These are phyloP conservation scores for Mugil cephalus DNA, from an alignment of 2,113 vertebrate genomes.

Conservation along the genomic window DNA sequence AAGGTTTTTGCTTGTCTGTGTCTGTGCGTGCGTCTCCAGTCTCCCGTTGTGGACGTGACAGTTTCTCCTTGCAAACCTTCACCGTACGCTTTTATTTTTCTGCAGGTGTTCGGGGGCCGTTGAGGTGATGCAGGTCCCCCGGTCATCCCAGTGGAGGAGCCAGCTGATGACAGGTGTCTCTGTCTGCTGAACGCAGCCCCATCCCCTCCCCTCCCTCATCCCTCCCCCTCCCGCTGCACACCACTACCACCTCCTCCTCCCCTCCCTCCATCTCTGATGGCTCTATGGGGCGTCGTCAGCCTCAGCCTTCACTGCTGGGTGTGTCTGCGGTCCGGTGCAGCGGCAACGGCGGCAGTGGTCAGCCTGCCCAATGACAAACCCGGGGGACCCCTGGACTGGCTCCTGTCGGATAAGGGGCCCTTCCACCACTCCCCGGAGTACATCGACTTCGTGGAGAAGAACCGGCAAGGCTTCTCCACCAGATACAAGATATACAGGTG, in stretches of 20 bases:
- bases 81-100: constrained; percentile 32
- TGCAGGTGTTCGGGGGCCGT: constrained; percentile 88
- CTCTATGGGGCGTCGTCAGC: constrained; percentile 96
- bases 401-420: constrained; percentile 98
- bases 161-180: constrained; percentile 88
- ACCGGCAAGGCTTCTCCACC: constrained; percentile 97
- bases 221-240: constrained; percentile 56
- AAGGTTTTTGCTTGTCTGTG: not conserved
- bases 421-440: constrained; percentile 98
- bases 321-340: constrained; percentile 67
- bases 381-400: constrained; percentile 97
- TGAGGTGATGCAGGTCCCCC: constrained; percentile 92
- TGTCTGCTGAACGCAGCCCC: constrained; percentile 70
- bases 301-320: constrained; percentile 98
- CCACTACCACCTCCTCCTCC: constrained; percentile 68
- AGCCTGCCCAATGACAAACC: constrained; percentile 92
- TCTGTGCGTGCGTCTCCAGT: not conserved
- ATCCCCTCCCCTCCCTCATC: constrained; percentile 37
- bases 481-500: constrained; percentile 99
- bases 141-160: constrained; percentile 90
- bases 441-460: constrained; percentile 98
- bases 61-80: constrained; percentile 16
- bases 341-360: constrained; percentile 81
- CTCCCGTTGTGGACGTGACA: too few species aligned
- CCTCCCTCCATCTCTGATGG: constrained; percentile 94